Evolutionary conservation across 2,888 invertebrate species (phyloP).

Genomic region (Andrena flavipes): DNA sequence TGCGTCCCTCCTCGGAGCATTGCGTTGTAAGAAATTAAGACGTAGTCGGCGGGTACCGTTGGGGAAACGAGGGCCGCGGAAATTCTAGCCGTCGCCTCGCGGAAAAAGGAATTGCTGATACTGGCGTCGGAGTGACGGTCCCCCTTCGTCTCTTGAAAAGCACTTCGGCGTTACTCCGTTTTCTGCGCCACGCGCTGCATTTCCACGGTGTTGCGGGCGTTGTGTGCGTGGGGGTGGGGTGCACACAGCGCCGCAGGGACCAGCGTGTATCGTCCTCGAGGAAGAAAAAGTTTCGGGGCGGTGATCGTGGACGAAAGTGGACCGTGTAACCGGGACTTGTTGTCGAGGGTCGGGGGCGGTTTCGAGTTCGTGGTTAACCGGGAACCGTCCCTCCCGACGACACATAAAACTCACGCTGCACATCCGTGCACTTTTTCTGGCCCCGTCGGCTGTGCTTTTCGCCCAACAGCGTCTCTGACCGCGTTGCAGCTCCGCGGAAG

Average conservation of each 20-base stretch:
- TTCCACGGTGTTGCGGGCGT: conserved; percentile 10
- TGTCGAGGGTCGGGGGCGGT: conserved; percentile 59
- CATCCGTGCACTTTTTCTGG: conserved; percentile 50
- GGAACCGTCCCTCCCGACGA: conserved; percentile 67
- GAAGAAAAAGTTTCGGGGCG: conserved; percentile 67
- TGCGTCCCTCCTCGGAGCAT: conserved; percentile 37
- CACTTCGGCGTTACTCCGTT: conserved; percentile 58
- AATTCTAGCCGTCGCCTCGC: conserved; percentile 39
- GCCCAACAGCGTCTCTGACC: conserved; percentile 11
- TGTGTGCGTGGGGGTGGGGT: conserved; percentile 7
- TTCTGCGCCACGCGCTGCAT: conserved; percentile 46
- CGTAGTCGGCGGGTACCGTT: conserved; percentile 15
- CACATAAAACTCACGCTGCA: conserved; percentile 64
- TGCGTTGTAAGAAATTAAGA: conserved; percentile 65
- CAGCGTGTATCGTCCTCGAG: conserved; percentile 20
- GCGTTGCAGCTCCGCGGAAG: conserved; percentile 13
- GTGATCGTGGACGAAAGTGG: conserved; percentile 64
- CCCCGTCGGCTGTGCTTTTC: conserved; percentile 46
- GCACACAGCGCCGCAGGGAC: not conserved
- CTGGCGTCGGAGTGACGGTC: conserved; percentile 38
- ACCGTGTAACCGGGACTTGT: conserved; percentile 65
- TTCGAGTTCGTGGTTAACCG: conserved; percentile 76
- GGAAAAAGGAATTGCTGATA: conserved; percentile 69
- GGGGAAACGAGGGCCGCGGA: conserved; percentile 26
- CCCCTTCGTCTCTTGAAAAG: conserved; percentile 36